Evolutionary conservation across 2,888 invertebrate genomes (phyloP).

Genomic region (Danaus chrysippus): DNA sequence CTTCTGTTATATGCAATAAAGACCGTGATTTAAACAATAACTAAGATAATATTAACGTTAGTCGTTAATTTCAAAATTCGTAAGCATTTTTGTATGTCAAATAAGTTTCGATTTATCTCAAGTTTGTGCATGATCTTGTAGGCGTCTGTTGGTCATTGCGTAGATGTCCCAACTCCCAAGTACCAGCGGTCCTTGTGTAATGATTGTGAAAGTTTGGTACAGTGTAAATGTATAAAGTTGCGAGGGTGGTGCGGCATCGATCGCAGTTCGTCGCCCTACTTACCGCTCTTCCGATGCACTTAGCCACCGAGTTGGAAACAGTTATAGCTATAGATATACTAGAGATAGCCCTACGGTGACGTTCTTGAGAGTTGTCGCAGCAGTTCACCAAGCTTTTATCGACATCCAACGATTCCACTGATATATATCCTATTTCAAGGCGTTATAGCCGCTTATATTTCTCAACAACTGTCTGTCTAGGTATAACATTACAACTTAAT

Average conservation of each 20-base stretch:
- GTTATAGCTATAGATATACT: slow-evolving; percentile 41
- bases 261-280: slow-evolving; percentile 78
- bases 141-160: slow-evolving; percentile 24
- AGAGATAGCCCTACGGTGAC: slow-evolving; percentile 21
- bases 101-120: background rate
- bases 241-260: slow-evolving; percentile 72
- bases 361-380: slow-evolving; percentile 17
- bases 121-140: slow-evolving; percentile 11
- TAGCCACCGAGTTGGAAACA: slow-evolving; percentile 56
- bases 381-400: background rate
- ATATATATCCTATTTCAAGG: too few relatives aligned
- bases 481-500: slow-evolving; percentile 11
- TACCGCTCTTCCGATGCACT: slow-evolving; percentile 71
- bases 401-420: background rate
- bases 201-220: slow-evolving; percentile 70
- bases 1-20: too few relatives aligned
- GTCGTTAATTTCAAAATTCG: too few relatives aligned
- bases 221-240: slow-evolving; percentile 75
- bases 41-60: too few relatives aligned
- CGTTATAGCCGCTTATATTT: slow-evolving; percentile 1
- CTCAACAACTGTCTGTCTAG: slow-evolving; percentile 5
- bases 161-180: slow-evolving; percentile 35
- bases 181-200: slow-evolving; percentile 46
- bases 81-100: background rate
- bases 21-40: too few relatives aligned